These are phyloP conservation scores for Tetraodon nigroviridis DNA, from an alignment of 2,113 vertebrate species.

Conservation along the genomic window DNA sequence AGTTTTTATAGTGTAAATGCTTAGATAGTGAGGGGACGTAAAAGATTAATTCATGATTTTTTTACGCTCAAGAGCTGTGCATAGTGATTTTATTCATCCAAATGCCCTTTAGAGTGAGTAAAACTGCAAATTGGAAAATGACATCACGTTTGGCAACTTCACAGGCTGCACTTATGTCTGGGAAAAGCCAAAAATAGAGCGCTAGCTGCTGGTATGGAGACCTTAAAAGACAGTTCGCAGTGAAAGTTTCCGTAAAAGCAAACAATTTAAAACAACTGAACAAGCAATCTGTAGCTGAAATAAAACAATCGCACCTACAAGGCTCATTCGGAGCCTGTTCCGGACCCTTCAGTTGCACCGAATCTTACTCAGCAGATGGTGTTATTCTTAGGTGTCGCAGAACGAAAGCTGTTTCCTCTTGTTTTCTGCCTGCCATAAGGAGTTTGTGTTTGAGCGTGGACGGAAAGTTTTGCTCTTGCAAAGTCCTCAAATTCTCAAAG, in stretches of 20 bases:
- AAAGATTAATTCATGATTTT: too few relatives aligned
- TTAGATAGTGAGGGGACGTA: too few relatives aligned
- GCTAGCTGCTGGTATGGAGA: neutral
- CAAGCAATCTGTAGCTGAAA: neutral
- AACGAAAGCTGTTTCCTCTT: neutral
- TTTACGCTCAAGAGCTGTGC: neutral
- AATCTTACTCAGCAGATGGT: neutral
- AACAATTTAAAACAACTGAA: neutral
- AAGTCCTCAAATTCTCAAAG: neutral
- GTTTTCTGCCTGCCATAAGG: neutral
- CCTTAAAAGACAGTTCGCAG: neutral
- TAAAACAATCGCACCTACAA: neutral
- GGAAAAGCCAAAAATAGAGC: neutral
- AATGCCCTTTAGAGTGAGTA: neutral
- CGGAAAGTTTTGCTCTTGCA: neutral
- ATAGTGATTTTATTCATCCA: too few relatives aligned
- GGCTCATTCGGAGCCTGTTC: neutral
- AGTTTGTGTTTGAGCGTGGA: neutral
- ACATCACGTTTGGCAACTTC: neutral
- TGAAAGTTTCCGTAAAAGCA: neutral
- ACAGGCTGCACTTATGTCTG: neutral
- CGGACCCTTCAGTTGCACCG: neutral
- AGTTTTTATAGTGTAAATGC: too few relatives aligned
- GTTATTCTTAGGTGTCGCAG: neutral
- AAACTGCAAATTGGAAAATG: neutral